Base-by-base conservation (phyloP, 2,888 invertebrate species). In the Eristalis tenax region DNA sequence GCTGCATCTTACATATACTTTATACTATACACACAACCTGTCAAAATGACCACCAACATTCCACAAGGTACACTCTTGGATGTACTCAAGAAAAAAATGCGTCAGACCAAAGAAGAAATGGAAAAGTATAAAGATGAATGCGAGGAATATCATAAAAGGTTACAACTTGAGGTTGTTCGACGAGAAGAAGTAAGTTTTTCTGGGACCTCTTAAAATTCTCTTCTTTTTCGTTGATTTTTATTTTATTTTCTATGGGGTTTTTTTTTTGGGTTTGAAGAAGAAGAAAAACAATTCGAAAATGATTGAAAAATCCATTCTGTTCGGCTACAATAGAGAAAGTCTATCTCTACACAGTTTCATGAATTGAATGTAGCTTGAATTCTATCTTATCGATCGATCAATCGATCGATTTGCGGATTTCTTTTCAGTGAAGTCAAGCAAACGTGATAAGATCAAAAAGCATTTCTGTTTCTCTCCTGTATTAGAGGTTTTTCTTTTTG, bases 11-110 rank as follows among this genome's bases (percentile, higher is more conserved):
- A 50, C 40, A 59, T 74, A 35, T 68, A 80, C 43, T 63, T 28
- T 70, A 18, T 50, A 50, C 50, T 57, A 18, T 43, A 79, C 59
- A 68, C 57, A 77, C 69, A 83, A 83, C 87, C 83, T 83, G 83
- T 87, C 87, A 79, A 89, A 94, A 97, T 97, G 97, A 96, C 97
- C 95, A 95, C 97, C 93, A 97, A 96, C 94, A 96, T 97, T 94
- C 96, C 96, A 94, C 98, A 98, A 95, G 98, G 98, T 93, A 97
- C 97, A 92, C 96, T 99, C 91, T 95, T 99, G 94, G 98, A 99
- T 94, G 98, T 98, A 92, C 96, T 99, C 92, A 99, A 99, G 96
- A 98, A 99, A 96, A 99, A 99, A 96, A 99, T 99, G 99, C 96
- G 98, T 91, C 98, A 98, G 94, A 98, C 99, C 91, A 98, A 99